A percentile compares a stretch with the other conserved stretches of the same genome.
Evolutionary conservation across 2,888 invertebrate genomes (phyloP).

Genomic region (Phoenoteleia sp.): DNA sequence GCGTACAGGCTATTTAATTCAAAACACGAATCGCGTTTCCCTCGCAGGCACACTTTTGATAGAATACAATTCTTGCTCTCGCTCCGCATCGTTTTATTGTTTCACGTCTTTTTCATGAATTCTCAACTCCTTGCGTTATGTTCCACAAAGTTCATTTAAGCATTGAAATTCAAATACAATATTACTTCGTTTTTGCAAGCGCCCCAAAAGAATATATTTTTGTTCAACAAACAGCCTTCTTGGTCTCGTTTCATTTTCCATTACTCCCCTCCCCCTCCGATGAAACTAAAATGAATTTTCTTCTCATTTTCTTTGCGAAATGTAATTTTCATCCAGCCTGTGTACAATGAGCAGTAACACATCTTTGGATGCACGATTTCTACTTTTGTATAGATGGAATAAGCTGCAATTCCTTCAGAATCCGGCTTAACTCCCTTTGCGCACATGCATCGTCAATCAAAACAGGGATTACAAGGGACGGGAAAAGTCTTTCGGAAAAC

Average conservation of each 20-base stretch:
- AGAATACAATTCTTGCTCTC: slow-evolving; percentile 44
- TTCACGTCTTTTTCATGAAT: slow-evolving; percentile 61
- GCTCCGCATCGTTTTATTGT: slow-evolving; percentile 56
- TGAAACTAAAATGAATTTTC: slow-evolving; percentile 58
- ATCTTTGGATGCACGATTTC: slow-evolving; percentile 47
- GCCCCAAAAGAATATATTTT: slow-evolving; percentile 42
- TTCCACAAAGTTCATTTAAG: slow-evolving; percentile 48
- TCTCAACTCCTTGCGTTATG: slow-evolving; percentile 29
- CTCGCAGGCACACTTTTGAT: slow-evolving; percentile 45
- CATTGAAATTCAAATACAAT: slow-evolving; percentile 64
- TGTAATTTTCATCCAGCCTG: slow-evolving; percentile 56
- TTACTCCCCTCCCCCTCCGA: not conserved
- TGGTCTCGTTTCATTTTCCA: not conserved
- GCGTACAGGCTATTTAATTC: slow-evolving; percentile 53
- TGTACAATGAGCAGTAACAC: slow-evolving; percentile 45
- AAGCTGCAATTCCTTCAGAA: slow-evolving; percentile 41
- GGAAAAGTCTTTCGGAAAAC: no score
- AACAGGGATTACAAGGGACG: slow-evolving; percentile 36
- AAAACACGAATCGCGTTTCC: slow-evolving; percentile 58
- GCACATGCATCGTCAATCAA: slow-evolving; percentile 56
- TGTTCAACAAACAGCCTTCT: slow-evolving; percentile 2
- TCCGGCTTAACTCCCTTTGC: slow-evolving; percentile 26
- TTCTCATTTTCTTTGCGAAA: slow-evolving; percentile 58
- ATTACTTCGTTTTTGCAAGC: slow-evolving; percentile 39
- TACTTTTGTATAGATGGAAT: slow-evolving; percentile 28